Base-by-base conservation (phyloP, 2,888 invertebrate species). In the Macrosiphum euphorbiae region DNA sequence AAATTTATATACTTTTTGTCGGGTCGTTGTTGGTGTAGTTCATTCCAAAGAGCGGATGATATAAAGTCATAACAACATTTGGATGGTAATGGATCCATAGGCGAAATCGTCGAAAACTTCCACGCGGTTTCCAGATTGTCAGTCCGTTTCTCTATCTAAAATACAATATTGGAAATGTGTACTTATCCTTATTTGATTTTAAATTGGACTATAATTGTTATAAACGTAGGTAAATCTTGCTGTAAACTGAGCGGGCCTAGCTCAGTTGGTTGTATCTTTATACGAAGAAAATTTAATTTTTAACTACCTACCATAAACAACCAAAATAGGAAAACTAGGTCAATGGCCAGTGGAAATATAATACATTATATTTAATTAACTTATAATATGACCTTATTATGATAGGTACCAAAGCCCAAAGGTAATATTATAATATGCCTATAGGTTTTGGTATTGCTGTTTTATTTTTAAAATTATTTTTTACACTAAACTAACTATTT, bases 21-120 rank as follows among this genome's bases (percentile, higher is more conserved):
- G 4, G 93, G 93, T 20, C 90, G 58, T 86, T 90, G 90, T 94
- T 90, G 85, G 50, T 84, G 85, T 35, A 93, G 50, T 1, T 94
- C 93, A 41, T 90, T 90, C 90, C 90, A 94, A 86, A 94, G 84
- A 26, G 85, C 35, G 3, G 78, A 58, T 28, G 90, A 61, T 26
- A 94, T 90, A 58, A 94, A 94, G 10, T 61, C 58, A 58, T 94
- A 94, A 86, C 93, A 94, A 58, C 90, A 90, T 90, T 90, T 94
- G 11, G 35, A 10, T 50, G 93, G 93, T 10, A 94, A 85, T 41
- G n/a, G 26, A 61, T 61, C 47, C 0, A 94, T 86, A 7, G 61
- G 85, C 20, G 93, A 90, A 61, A 94, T 55, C 5, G 16, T 86
- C 24, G 84, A 61, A 1, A 35, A 35, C 16, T 28, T 50, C 61